phyloP scores from a whole-genome alignment of 2,797 vertebrate species.

The Telmatherina bonti region DNA sequence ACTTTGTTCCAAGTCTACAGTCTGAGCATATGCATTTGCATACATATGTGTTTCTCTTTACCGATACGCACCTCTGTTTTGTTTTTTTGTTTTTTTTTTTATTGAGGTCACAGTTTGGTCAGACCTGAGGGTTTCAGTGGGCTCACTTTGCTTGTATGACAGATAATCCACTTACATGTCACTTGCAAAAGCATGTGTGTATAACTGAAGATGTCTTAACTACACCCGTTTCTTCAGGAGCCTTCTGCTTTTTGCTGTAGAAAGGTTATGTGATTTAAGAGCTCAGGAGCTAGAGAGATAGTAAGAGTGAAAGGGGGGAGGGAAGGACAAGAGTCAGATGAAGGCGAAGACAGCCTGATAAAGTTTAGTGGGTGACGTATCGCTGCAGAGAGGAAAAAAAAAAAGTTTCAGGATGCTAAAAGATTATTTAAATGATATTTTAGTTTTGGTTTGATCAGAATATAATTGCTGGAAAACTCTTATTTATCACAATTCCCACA shows the following conservation, averaged over 20 bases:
- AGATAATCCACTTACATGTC: conserved; percentile 57
- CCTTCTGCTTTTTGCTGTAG: conserved; percentile 58
- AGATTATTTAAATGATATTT: conserved; percentile 26
- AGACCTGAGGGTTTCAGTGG: conserved; percentile 18
- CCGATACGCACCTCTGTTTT: not conserved
- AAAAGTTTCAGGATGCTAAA: conserved; percentile 24
- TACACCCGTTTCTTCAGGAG: conserved; percentile 61
- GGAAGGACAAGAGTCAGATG: conserved; percentile 51
- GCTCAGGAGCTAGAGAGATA: conserved; percentile 52
- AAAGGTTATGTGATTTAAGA: conserved; percentile 64
- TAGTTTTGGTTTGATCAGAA: conserved; percentile 10
- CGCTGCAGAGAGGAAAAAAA: conserved; percentile 26
- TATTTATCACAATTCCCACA: not conserved
- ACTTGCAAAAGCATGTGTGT: conserved; percentile 10
- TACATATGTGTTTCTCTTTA: conserved; percentile 16
- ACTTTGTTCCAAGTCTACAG: conserved; percentile 63
- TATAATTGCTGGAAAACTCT: conserved; percentile 4
- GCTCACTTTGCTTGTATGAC: conserved; percentile 48
- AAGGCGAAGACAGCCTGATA: conserved; percentile 68
- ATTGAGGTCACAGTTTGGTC: conserved; percentile 8
- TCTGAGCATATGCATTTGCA: conserved; percentile 27
- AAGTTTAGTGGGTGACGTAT: conserved; percentile 35
- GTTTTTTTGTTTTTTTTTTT: conserved; percentile 12
- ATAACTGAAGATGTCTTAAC: conserved; percentile 48
- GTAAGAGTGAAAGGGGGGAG: conserved; percentile 44